Evolutionary conservation across 2,797 vertebrate species (phyloP).

Genomic region (Sardinella longiceps): DNA sequence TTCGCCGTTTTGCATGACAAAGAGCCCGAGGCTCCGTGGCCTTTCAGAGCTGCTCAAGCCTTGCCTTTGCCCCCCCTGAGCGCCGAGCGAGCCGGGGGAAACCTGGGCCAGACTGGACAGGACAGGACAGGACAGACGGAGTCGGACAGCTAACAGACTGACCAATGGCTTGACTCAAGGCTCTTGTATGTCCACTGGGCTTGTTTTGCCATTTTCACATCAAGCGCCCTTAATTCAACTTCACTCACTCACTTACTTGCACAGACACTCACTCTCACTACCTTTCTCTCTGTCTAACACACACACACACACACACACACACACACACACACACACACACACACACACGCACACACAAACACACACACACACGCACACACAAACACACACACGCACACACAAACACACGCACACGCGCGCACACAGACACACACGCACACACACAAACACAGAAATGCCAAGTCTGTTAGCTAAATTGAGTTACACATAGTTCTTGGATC

Average conservation of each 20-base stretch:
- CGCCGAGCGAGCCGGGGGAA: background rate
- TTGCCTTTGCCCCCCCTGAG: background rate
- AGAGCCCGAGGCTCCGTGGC: background rate
- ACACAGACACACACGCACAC: background rate
- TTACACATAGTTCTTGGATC: slow-evolving; percentile 44
- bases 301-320: background rate
- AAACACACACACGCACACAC: background rate
- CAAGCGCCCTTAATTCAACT: background rate
- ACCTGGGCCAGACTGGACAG: background rate
- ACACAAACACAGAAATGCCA: background rate
- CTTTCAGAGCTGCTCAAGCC: background rate
- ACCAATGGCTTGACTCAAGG: background rate
- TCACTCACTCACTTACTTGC: background rate
- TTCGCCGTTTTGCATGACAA: slow-evolving; percentile 5
- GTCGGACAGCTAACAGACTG: background rate
- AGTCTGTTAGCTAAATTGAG: slow-evolving; percentile 55
- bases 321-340: background rate
- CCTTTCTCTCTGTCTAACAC: background rate
- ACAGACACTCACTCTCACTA: background rate
- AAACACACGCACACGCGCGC: background rate
- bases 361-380: background rate
- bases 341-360: background rate
- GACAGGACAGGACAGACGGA: too few relatives aligned
- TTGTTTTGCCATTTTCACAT: background rate
- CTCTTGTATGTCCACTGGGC: background rate